A percentile compares a stretch with the other conserved stretches of the same genome.
phyloP scores from a whole-genome alignment of 2,888 invertebrate genomes.

The Torymus texanus region DNA sequence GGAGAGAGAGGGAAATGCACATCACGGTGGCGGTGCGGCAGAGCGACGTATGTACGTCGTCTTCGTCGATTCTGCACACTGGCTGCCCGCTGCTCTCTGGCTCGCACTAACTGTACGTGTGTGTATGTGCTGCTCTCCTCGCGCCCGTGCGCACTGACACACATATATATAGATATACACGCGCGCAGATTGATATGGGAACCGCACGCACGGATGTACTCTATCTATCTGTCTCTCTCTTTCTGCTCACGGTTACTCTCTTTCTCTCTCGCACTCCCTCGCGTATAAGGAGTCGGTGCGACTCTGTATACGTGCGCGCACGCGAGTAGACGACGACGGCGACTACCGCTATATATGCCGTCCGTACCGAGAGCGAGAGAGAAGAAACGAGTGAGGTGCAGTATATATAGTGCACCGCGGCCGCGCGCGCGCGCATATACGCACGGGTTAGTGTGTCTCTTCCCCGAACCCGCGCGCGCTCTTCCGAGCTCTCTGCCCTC shows the following conservation, averaged over 20 bases:
- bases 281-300: no score
- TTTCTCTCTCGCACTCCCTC: no score
- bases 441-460: conserved; percentile 32
- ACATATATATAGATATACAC: neutral
- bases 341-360: no score
- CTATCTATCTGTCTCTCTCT: no score
- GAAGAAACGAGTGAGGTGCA: no score
- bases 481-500: no score
- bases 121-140: neutral
- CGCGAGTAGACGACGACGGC: conserved; percentile 20
- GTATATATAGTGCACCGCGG: no score
- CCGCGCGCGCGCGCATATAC: neutral
- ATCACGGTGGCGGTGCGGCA: no score
- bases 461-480: no score
- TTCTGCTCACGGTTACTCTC: no score
- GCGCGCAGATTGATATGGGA: neutral
- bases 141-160: neutral
- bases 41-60: neutral
- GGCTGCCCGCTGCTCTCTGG: neutral
- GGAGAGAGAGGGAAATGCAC: no score
- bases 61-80: neutral
- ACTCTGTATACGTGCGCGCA: conserved; percentile 14
- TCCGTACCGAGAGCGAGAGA: no score
- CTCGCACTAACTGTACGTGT: neutral
- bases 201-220: conserved; percentile 26